Evolutionary conservation across 2,113 vertebrate genomes (phyloP), one percentile per base, ranked within the genome.

Genomic region (Colistium nudipinnis): DNA sequence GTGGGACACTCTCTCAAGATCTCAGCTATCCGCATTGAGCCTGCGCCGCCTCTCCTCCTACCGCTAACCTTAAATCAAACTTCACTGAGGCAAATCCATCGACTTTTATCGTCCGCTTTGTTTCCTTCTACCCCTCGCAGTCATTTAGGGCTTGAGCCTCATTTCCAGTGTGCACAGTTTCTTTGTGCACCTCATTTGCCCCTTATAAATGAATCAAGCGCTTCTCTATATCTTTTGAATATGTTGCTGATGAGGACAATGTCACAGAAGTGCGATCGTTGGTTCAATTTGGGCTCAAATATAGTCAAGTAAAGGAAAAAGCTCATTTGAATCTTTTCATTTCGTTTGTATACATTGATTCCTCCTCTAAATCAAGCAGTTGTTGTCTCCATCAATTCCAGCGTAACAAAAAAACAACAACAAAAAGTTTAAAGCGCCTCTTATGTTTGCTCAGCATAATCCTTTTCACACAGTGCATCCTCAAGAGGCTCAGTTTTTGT

Each of bases 1-100:
- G 65, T 38, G n/a, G 51, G 76, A 80, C 33, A n/a, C 79, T 87
- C 87, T 78, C 76, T 91, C 85, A 90, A 70, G 76, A 86, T 83
- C 71, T 72, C 60, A 5, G 53, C 62, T 70, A 61, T 56, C 63
- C 53, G 35, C 70, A 27, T 25, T 27, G 25, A 25, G 56, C 22
- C 35, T 63, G 47, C 66, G 27, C 44, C 63, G 2, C 16, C 44
- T 45, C n/a, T 38, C 9, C 16, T 28, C 8, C 47, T 13, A 30
- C 53, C 49, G 31, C 35, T 36, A n/a, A n/a, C 62, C 53, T 60
- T 82, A 67, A 74, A 80, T 80, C 76, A 62, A 44, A 79, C 48
- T 36, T 63, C 64, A 67, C 35, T 33, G 4, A 73, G 38, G 73
- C 59, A 12, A 33, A 62, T 17, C 24, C 28, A 49, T 65, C 8